Evolutionary conservation across 2,888 invertebrate species (phyloP), one percentile per base, ranked within the genome.

Genomic region (Platycnemis pennipes): DNA sequence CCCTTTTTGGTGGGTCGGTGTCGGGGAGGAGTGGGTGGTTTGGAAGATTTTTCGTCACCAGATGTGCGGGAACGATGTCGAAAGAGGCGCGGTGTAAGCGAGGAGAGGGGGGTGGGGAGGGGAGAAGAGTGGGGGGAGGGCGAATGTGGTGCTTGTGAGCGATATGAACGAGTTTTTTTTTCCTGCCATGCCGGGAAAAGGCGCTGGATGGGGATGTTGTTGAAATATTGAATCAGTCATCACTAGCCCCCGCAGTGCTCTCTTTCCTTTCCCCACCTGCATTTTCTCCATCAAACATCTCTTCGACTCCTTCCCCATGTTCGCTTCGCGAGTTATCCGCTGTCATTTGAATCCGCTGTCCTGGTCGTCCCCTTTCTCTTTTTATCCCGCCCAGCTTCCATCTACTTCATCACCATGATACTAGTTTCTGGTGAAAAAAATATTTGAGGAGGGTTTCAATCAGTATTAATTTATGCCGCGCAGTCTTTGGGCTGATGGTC

Each of bases 181-280:
- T n/a, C n/a, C n/a, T n/a, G n/a, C 89, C 31, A 22, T n/a, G 88
- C 49, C 46, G 89, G 89, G 56, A 42, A 53, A 42, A n/a, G 19
- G 46, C 46, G n/a, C 37, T 56, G 89, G 89, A 53, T 4, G 53
- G 88, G 53, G 53, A 89, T 37, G 26, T 22, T n/a, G 63, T 63
- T 89, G 89, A 89, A 42, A 56, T 89, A 89, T 89, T 89, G 56
- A 89, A 89, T 89, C 89, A 49, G 53, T 56, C 89, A 89, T 89
- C 89, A 89, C 89, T 53, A 37, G 22, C 89, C 56, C 89, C n/a
- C 63, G 63, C n/a, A 63, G 63, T 63, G 22, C 63, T 19, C 63
- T 4, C n/a, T n/a, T 26, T 26, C 63, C 16, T 22, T 56, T 8
- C 5, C n/a, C n/a, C n/a, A 63, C 63, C 63, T 63, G n/a, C 26